Percentiles rank a stretch among this genome's conserved stretches.
phyloP scores from a whole-genome alignment of 1,140 invertebrate genomes.

The Ptiloglossa arizonensis region DNA sequence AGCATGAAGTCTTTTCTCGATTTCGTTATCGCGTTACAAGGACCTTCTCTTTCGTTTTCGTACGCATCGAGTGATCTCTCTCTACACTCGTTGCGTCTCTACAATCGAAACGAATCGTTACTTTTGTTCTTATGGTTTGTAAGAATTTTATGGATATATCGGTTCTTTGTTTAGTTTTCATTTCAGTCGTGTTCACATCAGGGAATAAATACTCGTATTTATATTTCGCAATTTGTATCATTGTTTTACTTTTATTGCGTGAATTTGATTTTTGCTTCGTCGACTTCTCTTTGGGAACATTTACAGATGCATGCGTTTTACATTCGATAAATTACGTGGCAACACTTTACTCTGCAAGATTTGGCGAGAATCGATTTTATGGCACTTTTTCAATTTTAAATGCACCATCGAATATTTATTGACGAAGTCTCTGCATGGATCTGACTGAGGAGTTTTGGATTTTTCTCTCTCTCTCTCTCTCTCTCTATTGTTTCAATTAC shows the following conservation, averaged over 20 bases:
- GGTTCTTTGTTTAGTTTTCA: not conserved
- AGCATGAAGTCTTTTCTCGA: conserved; percentile 1
- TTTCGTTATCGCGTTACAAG: not conserved
- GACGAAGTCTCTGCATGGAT: not conserved
- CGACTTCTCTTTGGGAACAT: not conserved
- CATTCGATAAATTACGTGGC: not conserved
- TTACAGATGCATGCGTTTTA: not conserved
- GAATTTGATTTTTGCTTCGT: not conserved
- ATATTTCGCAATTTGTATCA: too few species aligned
- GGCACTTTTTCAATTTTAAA: not conserved
- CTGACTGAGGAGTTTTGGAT: too few species aligned
- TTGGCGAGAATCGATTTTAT: not conserved
- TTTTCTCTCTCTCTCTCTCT: too few species aligned
- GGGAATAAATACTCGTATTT: too few species aligned
- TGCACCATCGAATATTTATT: not conserved
- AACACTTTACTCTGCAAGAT: not conserved
- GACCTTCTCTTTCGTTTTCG: not conserved
- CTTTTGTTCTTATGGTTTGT: too few species aligned
- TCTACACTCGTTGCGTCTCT: too few species aligned
- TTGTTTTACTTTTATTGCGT: not conserved
- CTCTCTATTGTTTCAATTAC: too few species aligned
- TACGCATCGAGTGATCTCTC: too few species aligned
- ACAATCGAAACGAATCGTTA: too few species aligned
- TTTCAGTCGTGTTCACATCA: too few species aligned
- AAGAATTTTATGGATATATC: too few species aligned